Evolutionary conservation across 1,140 invertebrate species (phyloP).

Genomic region (Chrysomallon squamiferum): DNA sequence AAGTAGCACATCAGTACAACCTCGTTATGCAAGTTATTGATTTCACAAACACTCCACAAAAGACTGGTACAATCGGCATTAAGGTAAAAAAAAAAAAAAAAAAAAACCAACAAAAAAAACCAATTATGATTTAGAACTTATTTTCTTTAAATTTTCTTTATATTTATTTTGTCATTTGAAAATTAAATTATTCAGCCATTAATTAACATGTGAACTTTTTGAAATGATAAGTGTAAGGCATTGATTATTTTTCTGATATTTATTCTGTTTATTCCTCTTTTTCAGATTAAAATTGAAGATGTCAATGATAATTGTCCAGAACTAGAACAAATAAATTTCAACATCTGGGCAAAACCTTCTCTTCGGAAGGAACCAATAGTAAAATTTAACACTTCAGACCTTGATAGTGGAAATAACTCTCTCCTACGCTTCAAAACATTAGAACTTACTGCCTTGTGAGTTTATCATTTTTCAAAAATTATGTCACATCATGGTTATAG

Average conservation of each 20-base stretch:
- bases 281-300: slow-evolving; percentile 35
- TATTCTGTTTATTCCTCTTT: too few species aligned
- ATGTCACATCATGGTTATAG: too few species aligned
- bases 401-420: slow-evolving; percentile 29
- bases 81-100: too few species aligned
- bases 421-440: slow-evolving; percentile 22
- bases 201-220: too few species aligned
- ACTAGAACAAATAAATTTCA: slow-evolving; percentile 18
- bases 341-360: slow-evolving; percentile 24
- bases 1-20: slow-evolving; percentile 21
- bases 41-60: slow-evolving; percentile 18
- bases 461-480: slow-evolving; percentile 1
- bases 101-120: too few species aligned
- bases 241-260: too few species aligned
- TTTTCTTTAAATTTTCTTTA: too few species aligned
- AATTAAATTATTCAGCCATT: too few species aligned
- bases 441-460: slow-evolving; percentile 25
- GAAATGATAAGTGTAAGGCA: too few species aligned
- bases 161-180: too few species aligned
- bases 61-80: slow-evolving; percentile 32
- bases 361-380: slow-evolving; percentile 23
- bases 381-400: slow-evolving; percentile 25
- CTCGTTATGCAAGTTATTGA: slow-evolving; percentile 30
- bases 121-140: too few species aligned
- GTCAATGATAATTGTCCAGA: slow-evolving; percentile 45